Evolutionary conservation across 2,797 vertebrate genomes (phyloP), one percentile per base, ranked within the genome.

Genomic region (Sebastes melanostomus): DNA sequence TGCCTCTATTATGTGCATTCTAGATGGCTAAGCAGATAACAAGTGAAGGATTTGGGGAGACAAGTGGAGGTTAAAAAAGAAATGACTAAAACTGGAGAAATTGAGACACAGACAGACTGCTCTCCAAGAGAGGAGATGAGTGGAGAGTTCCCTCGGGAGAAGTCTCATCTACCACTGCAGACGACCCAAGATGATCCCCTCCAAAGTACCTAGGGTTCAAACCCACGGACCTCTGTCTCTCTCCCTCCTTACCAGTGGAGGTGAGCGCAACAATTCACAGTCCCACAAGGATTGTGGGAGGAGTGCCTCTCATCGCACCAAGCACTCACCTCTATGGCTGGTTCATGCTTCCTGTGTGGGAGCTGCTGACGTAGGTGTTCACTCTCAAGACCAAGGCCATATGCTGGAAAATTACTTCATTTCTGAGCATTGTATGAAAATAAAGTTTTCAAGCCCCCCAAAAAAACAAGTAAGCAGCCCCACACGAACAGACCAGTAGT

Each of bases 141-240:
- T 30, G 55, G 59, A 36, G 66, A 36, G 66, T 83, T 59, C 75
- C 50, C 63, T 24, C 9, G 66, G 69, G 82, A 63, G 65, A 85
- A 67, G 52, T 67, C 79, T 87, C 80, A 80, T 77, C 61, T 66
- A 70, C 66, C 68, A 61, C 78, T 78, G 70, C 58, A 86, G 70
- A 78, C 71, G 38, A 72, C 10, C 38, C 74, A 66, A 54, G 50
- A 72, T 59, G 38, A 88, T 79, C 61, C 16, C 29, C 27, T 72
- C 77, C 29, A 71, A 73, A 85, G 59, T n/a, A 38, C 13, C 52
- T 32, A 74, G 59, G 59, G 50, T 66, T 25, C 30, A 76, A 72
- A 60, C 56, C 32, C 4, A 32, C 4, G 22, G 5, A 16, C 32
- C 76, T 56, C 72, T 6, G 1, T 65, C 8, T 29, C 25, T 34